phyloP scores from a whole-genome alignment of 2,113 vertebrate genomes.

The Prietella phreatophila region DNA sequence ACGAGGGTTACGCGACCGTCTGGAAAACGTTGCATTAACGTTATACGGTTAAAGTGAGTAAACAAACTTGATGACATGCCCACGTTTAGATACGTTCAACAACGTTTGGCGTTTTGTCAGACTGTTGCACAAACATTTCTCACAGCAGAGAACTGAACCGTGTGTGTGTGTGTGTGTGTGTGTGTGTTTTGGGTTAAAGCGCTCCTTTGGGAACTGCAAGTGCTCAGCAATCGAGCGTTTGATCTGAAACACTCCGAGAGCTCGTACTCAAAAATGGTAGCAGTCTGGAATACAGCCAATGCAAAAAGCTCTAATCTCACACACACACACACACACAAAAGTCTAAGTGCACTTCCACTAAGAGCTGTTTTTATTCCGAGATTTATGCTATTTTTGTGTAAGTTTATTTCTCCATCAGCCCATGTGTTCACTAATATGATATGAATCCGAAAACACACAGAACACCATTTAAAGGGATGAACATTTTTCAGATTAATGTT shows the following conservation, averaged over 20 bases:
- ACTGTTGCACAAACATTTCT: conserved; percentile 5
- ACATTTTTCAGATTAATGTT: not conserved
- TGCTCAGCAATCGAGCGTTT: conserved; percentile 16
- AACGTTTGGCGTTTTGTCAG: not conserved
- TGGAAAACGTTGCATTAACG: no score
- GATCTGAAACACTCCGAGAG: conserved; percentile 26
- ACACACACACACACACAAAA: conserved; percentile 5
- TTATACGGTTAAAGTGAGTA: not conserved
- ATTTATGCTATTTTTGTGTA: conserved; percentile 7
- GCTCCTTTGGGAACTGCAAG: conserved; percentile 20
- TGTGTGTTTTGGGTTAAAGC: conserved; percentile 20
- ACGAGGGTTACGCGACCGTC: no score
- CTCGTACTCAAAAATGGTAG: conserved; percentile 12
- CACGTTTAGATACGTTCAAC: not conserved
- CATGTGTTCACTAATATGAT: not conserved
- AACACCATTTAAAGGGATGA: not conserved
- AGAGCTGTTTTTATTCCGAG: conserved; percentile 25
- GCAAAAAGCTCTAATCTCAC: conserved; percentile 24
- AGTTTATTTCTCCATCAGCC: not conserved
- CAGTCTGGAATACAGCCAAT: conserved; percentile 27
- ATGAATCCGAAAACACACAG: not conserved
- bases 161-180: conserved; percentile 33
- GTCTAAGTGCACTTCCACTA: conserved; percentile 20
- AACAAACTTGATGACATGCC: not conserved
- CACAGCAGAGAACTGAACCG: not conserved